Conservation (phyloP, 2,797 vertebrate species). For the Mus minutoides region DNA sequence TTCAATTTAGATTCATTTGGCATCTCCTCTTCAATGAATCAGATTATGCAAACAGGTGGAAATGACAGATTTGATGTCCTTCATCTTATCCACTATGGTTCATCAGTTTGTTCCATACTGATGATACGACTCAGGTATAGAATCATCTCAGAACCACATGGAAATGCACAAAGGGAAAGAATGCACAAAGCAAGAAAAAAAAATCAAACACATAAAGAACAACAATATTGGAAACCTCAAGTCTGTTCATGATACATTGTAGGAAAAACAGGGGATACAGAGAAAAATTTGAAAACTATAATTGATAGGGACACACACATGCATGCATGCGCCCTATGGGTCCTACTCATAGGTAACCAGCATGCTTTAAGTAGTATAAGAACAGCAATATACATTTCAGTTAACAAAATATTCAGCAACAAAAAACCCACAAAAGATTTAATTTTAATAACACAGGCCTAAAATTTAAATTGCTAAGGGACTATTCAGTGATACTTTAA, state of each 20-base stretch:
- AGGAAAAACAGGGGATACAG: neutral
- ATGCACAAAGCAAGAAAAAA: neutral
- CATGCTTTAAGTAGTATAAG: constrained; percentile 48
- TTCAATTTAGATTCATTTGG: neutral
- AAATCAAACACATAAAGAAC: neutral
- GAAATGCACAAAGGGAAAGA: constrained; percentile 15
- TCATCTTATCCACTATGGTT: neutral
- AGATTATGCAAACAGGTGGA: constrained; percentile 14
- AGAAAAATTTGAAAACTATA: constrained; percentile 37
- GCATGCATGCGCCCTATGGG: neutral
- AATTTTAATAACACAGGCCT: constrained; percentile 19
- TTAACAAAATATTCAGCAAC: constrained; percentile 16
- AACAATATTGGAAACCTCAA: neutral
- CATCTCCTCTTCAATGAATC: constrained; percentile 13
- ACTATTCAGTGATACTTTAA: constrained; percentile 39
- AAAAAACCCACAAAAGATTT: neutral
- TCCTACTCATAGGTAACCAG: neutral
- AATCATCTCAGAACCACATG: constrained; percentile 2
- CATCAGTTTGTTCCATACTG: neutral
- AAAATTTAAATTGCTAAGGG: neutral
- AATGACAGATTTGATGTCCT: constrained; percentile 4
- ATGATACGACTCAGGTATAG: neutral
- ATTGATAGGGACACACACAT: neutral
- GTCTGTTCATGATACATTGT: neutral
- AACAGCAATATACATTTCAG: neutral